A percentile compares a stretch with the other conserved stretches of the same genome.
Evolutionary conservation across 2,797 vertebrate species (phyloP).

Genomic region (Etheostoma perlongum): DNA sequence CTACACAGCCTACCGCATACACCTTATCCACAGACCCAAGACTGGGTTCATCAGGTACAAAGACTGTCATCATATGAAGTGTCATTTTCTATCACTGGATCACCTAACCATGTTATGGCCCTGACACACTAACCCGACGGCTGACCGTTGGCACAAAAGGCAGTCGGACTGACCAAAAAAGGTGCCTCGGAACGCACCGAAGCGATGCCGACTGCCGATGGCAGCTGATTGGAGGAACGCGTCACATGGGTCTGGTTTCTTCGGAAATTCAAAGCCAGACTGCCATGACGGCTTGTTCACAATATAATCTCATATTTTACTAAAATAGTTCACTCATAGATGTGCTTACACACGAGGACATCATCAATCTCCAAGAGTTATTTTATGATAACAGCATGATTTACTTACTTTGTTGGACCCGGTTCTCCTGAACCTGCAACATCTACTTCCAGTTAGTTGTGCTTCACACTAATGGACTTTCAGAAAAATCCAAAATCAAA

Average conservation of each 20-base stretch:
- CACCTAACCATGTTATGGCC: neutral
- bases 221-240: too few species aligned
- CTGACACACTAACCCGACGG: too few species aligned
- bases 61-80: neutral
- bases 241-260: too few species aligned
- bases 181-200: too few species aligned
- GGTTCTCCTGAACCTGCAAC: conserved; percentile 52
- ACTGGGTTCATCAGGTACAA: conserved; percentile 96
- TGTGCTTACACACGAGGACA: conserved; percentile 39
- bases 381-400: conserved; percentile 58
- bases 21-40: conserved; percentile 95
- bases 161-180: too few species aligned
- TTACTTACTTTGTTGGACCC: conserved; percentile 53
- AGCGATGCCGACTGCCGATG: too few species aligned
- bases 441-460: conserved; percentile 55
- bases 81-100: neutral
- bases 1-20: conserved; percentile 96
- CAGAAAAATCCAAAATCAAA: conserved; percentile 17
- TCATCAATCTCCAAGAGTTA: conserved; percentile 64
- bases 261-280: too few species aligned
- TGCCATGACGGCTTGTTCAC: too few species aligned
- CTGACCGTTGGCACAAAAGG: too few species aligned
- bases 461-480: conserved; percentile 59
- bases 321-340: conserved; percentile 13
- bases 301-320: too few species aligned